A percentile compares a stretch with the other conserved stretches of the same genome.
Evolutionary conservation across 37 sponge, comb jelly and placozoan genomes (phyloP).

Genomic region (Geodia barretti): DNA sequence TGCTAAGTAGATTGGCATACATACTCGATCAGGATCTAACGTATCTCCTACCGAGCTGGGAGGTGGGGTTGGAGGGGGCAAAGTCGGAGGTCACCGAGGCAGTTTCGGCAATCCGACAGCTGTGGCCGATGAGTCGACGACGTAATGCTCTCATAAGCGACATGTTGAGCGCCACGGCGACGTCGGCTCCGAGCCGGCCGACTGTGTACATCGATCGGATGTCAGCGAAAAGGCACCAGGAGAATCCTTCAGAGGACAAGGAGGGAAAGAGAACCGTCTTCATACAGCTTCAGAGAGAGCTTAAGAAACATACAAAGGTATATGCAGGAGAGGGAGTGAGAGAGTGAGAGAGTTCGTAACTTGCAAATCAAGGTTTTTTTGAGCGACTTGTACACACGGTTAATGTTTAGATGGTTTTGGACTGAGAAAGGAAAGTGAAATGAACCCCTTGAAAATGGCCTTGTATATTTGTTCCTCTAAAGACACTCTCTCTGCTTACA

Average conservation of each 20-base stretch:
- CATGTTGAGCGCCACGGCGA: constrained; percentile 42
- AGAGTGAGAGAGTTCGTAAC: no score
- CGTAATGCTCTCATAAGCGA: constrained; percentile 69
- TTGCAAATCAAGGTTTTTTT: no score
- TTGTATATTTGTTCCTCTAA: no score
- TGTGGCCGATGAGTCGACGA: constrained; percentile 68
- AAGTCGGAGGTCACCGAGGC: constrained; percentile 10
- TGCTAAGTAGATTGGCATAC: constrained; percentile 56
- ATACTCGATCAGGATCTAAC: constrained; percentile 67
- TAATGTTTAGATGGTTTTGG: no score
- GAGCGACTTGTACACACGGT: no score
- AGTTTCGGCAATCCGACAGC: constrained; percentile 54
- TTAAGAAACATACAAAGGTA: constrained; percentile 67
- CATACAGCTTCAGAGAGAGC: constrained; percentile 60
- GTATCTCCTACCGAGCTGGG: constrained; percentile 66
- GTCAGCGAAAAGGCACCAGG: constrained; percentile 69
- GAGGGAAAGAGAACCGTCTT: constrained; percentile 76
- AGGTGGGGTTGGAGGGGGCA: not conserved
- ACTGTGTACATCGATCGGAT: constrained; percentile 76
- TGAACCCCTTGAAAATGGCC: no score
- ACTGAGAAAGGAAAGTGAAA: no score
- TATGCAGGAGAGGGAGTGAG: no score
- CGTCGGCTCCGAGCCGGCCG: constrained; percentile 47
- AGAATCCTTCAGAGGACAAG: constrained; percentile 75
- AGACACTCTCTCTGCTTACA: no score